A percentile compares a stretch with the other conserved stretches of the same genome.
phyloP scores from a whole-genome alignment of 1,140 invertebrate genomes.

The Lepidurus couesii region DNA sequence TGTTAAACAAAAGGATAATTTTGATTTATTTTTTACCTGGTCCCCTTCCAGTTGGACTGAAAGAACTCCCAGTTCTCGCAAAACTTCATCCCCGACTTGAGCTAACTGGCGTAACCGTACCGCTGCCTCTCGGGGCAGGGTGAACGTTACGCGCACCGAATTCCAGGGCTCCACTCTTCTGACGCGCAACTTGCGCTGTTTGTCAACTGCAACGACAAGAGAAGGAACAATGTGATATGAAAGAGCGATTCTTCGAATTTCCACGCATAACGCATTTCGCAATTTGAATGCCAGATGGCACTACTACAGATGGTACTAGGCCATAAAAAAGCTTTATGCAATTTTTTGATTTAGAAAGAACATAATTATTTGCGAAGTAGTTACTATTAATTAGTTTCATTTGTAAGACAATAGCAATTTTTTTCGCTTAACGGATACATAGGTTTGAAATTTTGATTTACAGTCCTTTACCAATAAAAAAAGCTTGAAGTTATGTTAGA shows the following conservation, averaged over 20 bases:
- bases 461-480: too few species aligned
- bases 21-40: constrained; percentile 54
- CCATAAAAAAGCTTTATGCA: too few species aligned
- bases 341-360: too few species aligned
- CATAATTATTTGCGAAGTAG: too few species aligned
- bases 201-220: constrained; percentile 46
- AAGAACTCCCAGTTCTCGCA: constrained; percentile 85
- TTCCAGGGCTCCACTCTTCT: constrained; percentile 96
- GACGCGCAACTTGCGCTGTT: constrained; percentile 53
- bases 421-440: too few species aligned
- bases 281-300: too few species aligned
- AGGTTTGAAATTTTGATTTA: too few species aligned
- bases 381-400: too few species aligned
- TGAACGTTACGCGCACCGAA: constrained; percentile 92
- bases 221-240: neutral
- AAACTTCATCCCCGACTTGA: constrained; percentile 74
- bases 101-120: constrained; percentile 79
- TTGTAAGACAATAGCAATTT: too few species aligned
- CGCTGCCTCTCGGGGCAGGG: constrained; percentile 90
- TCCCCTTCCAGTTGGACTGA: constrained; percentile 94
- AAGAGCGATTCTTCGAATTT: too few species aligned
- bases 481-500: too few species aligned
- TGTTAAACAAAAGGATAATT: constrained; percentile 25
- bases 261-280: neutral
- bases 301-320: too few species aligned